Percentiles rank a stretch among this genome's conserved stretches.
These are phyloP conservation scores for Megaceryle alcyon DNA, from an alignment of 2,797 vertebrate species.

Conservation along the genomic window DNA sequence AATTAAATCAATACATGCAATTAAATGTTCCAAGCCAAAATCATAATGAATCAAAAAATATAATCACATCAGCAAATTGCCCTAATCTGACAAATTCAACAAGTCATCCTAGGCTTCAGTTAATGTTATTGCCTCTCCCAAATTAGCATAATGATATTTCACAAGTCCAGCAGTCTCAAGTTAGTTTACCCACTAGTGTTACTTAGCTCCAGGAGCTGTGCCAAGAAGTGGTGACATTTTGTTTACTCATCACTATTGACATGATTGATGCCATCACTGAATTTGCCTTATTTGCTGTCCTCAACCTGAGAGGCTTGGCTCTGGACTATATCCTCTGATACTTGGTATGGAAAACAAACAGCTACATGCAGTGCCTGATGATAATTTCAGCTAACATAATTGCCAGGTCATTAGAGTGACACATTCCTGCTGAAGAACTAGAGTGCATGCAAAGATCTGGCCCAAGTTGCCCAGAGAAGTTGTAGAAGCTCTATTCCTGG, in stretches of 20 bases:
- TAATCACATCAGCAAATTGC: conserved; percentile 15
- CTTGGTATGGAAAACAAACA: neutral
- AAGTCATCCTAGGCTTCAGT: neutral
- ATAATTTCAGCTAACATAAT: neutral
- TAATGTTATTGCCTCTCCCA: neutral
- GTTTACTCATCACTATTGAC: neutral
- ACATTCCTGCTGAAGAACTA: neutral
- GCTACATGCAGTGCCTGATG: rapidly evolving
- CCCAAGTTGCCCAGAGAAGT: neutral
- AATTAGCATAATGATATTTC: conserved; percentile 5
- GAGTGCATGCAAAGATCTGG: neutral
- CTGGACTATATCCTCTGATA: neutral
- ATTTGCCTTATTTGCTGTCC: neutral
- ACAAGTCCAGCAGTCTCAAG: neutral
- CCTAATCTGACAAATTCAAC: conserved; percentile 19
- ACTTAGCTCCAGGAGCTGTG: neutral
- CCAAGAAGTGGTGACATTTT: neutral
- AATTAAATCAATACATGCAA: neutral
- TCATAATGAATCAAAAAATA: conserved; percentile 7
- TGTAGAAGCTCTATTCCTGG: neutral
- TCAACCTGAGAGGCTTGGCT: neutral
- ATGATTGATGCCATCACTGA: neutral
- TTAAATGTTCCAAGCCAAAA: conserved; percentile 13
- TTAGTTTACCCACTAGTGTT: neutral
- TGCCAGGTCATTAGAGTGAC: neutral